Conservation (phyloP, 2,888 invertebrate genomes). For the Physocephala rufipes region DNA sequence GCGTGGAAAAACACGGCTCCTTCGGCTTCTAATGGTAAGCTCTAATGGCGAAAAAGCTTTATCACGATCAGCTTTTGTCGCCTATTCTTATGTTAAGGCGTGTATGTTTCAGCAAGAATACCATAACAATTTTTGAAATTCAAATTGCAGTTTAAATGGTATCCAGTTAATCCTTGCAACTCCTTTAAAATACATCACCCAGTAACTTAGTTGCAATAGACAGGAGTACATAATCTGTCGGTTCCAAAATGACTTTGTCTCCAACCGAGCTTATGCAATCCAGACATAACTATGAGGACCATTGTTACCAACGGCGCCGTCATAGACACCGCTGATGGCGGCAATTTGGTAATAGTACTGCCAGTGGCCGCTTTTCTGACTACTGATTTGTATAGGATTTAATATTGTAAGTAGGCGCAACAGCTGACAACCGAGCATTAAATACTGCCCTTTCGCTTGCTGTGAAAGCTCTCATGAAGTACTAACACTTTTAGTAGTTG, state of each 20-base stretch:
- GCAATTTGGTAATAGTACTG: constrained; percentile 51
- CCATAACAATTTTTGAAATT: no score
- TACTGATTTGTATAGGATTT: constrained; percentile 44
- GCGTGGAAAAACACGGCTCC: no score
- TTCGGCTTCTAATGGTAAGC: no score
- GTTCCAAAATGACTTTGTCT: not conserved
- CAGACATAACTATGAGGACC: constrained; percentile 57
- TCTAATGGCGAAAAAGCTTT: no score
- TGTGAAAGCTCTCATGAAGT: no score
- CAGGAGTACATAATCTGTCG: not conserved
- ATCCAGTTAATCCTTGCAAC: not conserved
- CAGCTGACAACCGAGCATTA: not conserved
- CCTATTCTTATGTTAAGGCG: not conserved
- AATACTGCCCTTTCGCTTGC: no score
- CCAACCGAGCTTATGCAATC: constrained; percentile 56
- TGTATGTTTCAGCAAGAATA: no score
- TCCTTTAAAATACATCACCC: not conserved
- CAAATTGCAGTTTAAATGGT: not conserved
- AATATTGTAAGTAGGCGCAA: constrained; percentile 37
- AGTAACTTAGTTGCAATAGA: not conserved
- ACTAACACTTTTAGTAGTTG: no score
- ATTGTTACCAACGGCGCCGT: constrained; percentile 61
- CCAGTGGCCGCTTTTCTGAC: constrained; percentile 61
- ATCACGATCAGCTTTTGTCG: no score
- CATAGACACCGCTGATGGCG: constrained; percentile 51